Conservation (phyloP, 2,797 vertebrate genomes). For the Leucoraja ocellata region DNA sequence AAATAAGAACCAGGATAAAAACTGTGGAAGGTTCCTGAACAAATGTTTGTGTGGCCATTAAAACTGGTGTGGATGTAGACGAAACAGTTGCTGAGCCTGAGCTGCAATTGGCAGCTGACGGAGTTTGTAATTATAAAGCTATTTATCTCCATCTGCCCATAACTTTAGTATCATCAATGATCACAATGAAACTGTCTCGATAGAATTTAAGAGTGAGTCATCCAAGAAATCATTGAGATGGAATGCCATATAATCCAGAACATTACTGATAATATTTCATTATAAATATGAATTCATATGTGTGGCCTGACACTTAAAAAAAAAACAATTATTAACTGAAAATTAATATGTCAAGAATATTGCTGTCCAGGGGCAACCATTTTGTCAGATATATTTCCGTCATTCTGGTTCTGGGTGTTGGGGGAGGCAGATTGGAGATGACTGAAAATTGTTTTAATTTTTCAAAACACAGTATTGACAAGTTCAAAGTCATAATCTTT, state of each 20-base stretch:
- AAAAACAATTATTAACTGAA: neutral
- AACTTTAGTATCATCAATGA: neutral
- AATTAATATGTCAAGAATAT: slow-evolving; percentile 18
- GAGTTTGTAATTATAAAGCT: neutral
- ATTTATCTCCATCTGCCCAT: neutral
- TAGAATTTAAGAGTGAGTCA: neutral
- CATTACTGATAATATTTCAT: neutral
- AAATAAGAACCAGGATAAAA: neutral
- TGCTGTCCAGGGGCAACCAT: neutral
- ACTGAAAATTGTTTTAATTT: neutral
- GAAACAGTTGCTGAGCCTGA: neutral
- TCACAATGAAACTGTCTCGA: neutral
- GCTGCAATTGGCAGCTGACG: neutral
- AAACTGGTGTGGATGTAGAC: neutral
- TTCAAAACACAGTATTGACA: neutral
- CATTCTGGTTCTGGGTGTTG: neutral
- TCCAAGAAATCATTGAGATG: neutral
- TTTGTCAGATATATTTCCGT: neutral
- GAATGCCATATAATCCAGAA: neutral
- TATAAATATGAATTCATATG: neutral
- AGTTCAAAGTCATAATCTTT: neutral
- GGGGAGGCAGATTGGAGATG: neutral
- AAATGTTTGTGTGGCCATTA: neutral
- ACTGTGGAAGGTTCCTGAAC: neutral
- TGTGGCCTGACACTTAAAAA: neutral